A percentile compares a stretch with the other conserved stretches of the same genome.
Evolutionary conservation across 2,113 vertebrate species (phyloP).

Genomic region (Cairina moschata): DNA sequence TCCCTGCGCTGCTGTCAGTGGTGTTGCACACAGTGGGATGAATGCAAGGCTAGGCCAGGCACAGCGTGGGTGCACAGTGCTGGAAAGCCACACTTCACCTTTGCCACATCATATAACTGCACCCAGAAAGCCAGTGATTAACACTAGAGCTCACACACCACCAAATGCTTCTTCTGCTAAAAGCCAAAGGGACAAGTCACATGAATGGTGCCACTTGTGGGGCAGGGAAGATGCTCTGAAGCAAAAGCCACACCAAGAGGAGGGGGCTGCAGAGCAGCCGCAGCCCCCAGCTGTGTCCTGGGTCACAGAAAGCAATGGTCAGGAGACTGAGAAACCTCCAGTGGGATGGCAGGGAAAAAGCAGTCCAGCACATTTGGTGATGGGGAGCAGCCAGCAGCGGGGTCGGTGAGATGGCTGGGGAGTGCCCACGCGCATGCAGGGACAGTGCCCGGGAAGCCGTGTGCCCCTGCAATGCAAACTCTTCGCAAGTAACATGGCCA

Average conservation of each 20-base stretch:
- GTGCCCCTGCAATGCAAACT: not conserved
- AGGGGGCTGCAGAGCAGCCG: not conserved
- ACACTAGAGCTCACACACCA: not conserved
- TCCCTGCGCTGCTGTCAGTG: rapidly evolving
- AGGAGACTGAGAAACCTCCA: not conserved
- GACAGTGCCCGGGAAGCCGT: not conserved
- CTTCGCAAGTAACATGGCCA: rapidly evolving
- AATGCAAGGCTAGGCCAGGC: rapidly evolving
- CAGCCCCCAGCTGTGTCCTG: not conserved
- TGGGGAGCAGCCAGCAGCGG: too few relatives aligned
- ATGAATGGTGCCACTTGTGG: rapidly evolving
- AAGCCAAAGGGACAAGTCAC: not conserved
- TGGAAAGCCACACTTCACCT: not conserved
- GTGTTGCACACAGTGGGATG: rapidly evolving
- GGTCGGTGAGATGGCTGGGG: too few relatives aligned
- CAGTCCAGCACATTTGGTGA: not conserved
- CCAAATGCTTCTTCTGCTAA: not conserved
- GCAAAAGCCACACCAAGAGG: not conserved
- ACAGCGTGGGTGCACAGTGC: rapidly evolving
- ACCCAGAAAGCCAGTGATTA: not conserved
- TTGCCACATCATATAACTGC: not conserved
- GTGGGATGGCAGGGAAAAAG: not conserved
- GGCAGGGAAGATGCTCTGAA: not conserved
- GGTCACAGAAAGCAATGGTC: not conserved
- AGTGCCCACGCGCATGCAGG: too few relatives aligned